A percentile compares a stretch with the other conserved stretches of the same genome.
Conservation (phyloP, 2,888 invertebrate species). For the Megalurothrips usitatus region DNA sequence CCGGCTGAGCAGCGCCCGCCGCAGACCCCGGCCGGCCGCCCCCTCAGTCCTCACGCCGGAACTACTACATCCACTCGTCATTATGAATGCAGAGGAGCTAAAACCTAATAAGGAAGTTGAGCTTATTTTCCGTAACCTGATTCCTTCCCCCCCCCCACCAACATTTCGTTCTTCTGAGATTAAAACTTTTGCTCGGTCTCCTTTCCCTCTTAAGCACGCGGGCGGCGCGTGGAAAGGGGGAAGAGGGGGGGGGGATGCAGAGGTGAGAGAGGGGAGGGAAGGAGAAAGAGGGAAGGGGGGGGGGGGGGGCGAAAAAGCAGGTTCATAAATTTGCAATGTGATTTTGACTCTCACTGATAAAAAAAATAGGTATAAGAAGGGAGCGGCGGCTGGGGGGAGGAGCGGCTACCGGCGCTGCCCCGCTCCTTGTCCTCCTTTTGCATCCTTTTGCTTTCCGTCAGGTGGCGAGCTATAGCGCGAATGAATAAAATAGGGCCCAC, state of each 20-base stretch:
- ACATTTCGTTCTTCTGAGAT: constrained; percentile 16
- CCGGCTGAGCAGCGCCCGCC: no score
- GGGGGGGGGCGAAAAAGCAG: not conserved
- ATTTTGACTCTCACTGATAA: constrained; percentile 23
- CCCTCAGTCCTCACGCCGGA: no score
- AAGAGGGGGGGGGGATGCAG: not conserved
- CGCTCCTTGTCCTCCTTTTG: not conserved
- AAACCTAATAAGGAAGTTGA: constrained; percentile 18
- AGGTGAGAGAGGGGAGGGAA: not conserved
- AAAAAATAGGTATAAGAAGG: not conserved
- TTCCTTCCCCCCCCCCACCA: not conserved
- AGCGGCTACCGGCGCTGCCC: not conserved
- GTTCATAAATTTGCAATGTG: constrained; percentile 26
- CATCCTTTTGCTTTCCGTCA: not conserved
- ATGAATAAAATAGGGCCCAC: constrained; percentile 9
- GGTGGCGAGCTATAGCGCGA: not conserved
- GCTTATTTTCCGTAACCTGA: constrained; percentile 22
- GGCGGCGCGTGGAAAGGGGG: not conserved
- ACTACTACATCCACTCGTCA: no score
- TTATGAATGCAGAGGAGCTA: constrained; percentile 1
- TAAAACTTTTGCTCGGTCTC: not conserved
- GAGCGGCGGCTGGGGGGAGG: not conserved
- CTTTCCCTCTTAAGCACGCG: not conserved
- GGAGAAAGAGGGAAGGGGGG: not conserved
- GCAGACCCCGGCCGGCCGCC: no score